Conservation (phyloP, 2,113 vertebrate genomes). For the Pachycephala philippinensis region DNA sequence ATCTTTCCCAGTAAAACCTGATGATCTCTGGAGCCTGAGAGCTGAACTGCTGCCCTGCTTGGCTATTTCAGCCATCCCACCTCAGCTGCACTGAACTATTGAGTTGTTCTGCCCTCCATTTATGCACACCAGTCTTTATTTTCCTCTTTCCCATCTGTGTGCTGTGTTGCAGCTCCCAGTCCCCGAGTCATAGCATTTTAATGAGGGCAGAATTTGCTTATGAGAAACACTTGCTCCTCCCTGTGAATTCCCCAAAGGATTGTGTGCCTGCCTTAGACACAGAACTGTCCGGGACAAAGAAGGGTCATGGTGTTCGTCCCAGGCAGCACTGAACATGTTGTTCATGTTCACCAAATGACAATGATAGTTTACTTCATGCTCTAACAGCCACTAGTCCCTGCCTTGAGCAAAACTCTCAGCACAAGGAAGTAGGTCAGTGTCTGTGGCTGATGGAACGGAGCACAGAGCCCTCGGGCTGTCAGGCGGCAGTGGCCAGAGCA, state of each 20-base stretch:
- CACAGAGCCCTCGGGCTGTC: neutral
- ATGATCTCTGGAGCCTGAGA: neutral
- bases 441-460: neutral
- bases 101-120: neutral
- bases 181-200: neutral
- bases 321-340: conserved; percentile 10
- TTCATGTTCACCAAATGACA: neutral
- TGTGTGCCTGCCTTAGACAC: neutral
- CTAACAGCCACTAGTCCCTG: neutral
- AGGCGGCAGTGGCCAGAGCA: neutral
- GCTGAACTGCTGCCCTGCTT: neutral
- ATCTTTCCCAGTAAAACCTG: neutral
- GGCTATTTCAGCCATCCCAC: neutral
- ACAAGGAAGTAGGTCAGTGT: neutral
- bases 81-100: neutral
- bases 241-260: neutral
- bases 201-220: neutral
- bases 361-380: conserved; percentile 4
- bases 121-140: neutral
- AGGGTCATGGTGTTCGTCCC: neutral
- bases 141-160: neutral
- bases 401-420: conserved; percentile 35
- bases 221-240: neutral
- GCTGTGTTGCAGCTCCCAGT: neutral
- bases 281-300: neutral